Conservation (phyloP, 2,113 vertebrate species). For the Marcusenius ussheri region DNA sequence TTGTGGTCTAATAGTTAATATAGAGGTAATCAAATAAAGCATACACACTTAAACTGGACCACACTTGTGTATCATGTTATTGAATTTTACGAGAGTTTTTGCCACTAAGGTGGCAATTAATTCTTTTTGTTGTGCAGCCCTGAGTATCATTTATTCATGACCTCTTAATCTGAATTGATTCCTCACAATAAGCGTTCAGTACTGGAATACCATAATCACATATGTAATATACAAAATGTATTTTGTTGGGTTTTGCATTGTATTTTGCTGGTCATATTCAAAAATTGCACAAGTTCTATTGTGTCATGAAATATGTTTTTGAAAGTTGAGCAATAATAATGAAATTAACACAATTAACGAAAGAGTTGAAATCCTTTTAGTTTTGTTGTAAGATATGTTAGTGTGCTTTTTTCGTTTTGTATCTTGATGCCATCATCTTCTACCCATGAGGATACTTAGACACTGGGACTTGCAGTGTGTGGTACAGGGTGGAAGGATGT, state of each 20-base stretch:
- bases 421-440: not conserved
- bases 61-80: not conserved
- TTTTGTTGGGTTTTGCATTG: not conserved
- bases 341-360: not conserved
- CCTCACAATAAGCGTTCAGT: not conserved
- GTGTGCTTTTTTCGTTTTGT: not conserved
- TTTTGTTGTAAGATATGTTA: not conserved
- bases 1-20: not conserved
- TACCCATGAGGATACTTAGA: not conserved
- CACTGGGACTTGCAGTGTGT: not conserved
- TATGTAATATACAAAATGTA: not conserved
- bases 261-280: not conserved
- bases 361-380: not conserved
- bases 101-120: not conserved
- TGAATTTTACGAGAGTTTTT: not conserved
- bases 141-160: slow-evolving; percentile 4
- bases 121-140: not conserved
- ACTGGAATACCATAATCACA: not conserved
- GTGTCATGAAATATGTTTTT: not conserved
- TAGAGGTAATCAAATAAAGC: not conserved
- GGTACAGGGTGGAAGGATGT: not conserved
- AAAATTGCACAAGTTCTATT: not conserved
- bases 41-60: not conserved
- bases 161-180: not conserved
- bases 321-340: not conserved